Base-by-base conservation (phyloP, 1,140 invertebrate species). In the Philaenus spumarius region DNA sequence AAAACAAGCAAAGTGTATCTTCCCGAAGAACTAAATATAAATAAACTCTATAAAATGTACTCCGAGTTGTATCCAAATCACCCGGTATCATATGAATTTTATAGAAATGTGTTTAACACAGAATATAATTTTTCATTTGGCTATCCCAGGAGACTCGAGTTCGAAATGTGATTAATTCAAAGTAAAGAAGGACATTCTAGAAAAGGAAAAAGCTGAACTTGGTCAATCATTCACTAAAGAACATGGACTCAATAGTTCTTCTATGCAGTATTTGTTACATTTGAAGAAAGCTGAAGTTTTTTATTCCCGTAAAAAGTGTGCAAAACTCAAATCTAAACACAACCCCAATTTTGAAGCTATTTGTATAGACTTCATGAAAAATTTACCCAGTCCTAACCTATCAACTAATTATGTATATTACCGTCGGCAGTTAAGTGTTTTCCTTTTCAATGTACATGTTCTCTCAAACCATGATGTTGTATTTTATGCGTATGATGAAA, bases 401-500 rank as follows among this genome's bases (percentile, higher is more conserved):
- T 11, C 35, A 37, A 37, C 35, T 11, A 11, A 9, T 37, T 9
- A 37, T n/a, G 35, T 37, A 11, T 37, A 37, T 37, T 37, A 37
- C n/a, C 35, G 35, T 11, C 35, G 35, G 9, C 35, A 37, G 35
- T n/a, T 37, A 9, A 37, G n/a, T n/a, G 9, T 37, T 17, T 11
- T 37, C 9, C n/a, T n/a, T 11, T 37, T 37, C n/a, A 37, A 37
- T 37, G 35, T 37, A 9, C 35, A 37, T n/a, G 9, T 48, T 17
- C 2, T 48, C 12, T 20, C 17, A 20, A n/a, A 17, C 17, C 20
- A 14, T 12, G 4, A 17, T 35, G 34, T 37, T 17, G 40, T 60
- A 24, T 65, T 61, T 23, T 65, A 65, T 46, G 59, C 59, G 15
- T 65, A 65, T 45, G 30, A 59, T 22, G 64, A 65, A 55, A 34